Conservation (phyloP, 2,888 invertebrate species). For the Machimus atricapillus region DNA sequence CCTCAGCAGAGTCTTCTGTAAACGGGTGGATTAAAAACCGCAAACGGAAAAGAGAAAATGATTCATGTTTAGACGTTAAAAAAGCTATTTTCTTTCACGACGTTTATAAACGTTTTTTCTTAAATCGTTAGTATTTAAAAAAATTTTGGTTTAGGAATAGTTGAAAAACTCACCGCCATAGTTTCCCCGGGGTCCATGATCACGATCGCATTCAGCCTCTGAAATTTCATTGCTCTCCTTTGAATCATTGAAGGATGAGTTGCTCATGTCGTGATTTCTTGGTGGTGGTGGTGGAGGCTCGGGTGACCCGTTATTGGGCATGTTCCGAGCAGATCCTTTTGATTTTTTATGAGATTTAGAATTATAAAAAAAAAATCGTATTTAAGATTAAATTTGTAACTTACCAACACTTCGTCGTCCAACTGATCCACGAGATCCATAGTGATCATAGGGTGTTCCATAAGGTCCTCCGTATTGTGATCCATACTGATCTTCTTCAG, state of each 20-base stretch:
- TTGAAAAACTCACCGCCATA: slow-evolving; percentile 76
- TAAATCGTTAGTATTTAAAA: neutral
- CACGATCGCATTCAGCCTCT: slow-evolving; percentile 91
- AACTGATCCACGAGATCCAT: slow-evolving; percentile 85
- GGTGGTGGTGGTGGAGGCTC: slow-evolving; percentile 79
- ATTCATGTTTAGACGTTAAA: neutral
- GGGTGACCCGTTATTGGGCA: slow-evolving; percentile 67
- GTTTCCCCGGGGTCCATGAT: slow-evolving; percentile 78
- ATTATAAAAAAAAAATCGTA: neutral
- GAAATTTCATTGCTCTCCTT: slow-evolving; percentile 95
- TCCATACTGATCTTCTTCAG: slow-evolving; percentile 90
- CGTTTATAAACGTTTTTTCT: neutral
- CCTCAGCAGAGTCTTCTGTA: slow-evolving; percentile 61
- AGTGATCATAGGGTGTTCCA: slow-evolving; percentile 89
- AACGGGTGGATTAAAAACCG: slow-evolving; percentile 29
- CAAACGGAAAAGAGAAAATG: slow-evolving; percentile 40
- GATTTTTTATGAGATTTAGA: neutral
- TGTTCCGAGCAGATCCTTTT: slow-evolving; percentile 60
- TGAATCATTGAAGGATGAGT: slow-evolving; percentile 88
- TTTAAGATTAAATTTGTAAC: neutral
- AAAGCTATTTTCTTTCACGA: neutral
- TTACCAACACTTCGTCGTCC: slow-evolving; percentile 69
- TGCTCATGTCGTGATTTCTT: slow-evolving; percentile 81
- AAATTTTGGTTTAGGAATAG: neutral
- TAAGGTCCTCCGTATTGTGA: slow-evolving; percentile 78